Evolutionary conservation across 2,797 vertebrate genomes (phyloP).

Genomic region (Holocentrus rufus): DNA sequence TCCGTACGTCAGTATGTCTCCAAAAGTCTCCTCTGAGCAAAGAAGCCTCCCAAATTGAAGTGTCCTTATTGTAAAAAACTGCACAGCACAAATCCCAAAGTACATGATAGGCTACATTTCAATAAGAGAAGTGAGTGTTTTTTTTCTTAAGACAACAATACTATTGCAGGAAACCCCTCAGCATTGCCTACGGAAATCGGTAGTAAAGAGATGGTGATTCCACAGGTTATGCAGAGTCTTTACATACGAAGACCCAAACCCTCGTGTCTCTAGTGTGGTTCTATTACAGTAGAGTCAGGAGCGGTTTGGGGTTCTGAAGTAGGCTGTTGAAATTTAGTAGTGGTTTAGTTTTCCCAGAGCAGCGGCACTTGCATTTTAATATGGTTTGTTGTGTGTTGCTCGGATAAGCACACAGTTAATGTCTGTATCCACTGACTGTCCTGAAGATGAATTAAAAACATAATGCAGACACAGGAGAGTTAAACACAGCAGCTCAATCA

Average conservation of each 20-base stretch:
- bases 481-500: conserved; percentile 39
- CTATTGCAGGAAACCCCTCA: not conserved
- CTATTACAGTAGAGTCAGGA: conserved; percentile 14
- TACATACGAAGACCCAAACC: not conserved
- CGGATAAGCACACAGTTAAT: not conserved
- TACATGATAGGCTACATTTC: conserved; percentile 11
- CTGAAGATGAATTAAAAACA: not conserved
- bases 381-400: not conserved
- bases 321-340: conserved; percentile 19
- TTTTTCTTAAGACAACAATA: not conserved
- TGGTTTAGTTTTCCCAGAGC: conserved; percentile 58
- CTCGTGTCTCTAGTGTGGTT: conserved; percentile 5
- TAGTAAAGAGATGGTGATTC: conserved; percentile 3
- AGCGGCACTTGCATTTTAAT: not conserved
- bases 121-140: conserved; percentile 34
- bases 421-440: not conserved
- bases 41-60: conserved; percentile 30
- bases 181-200: not conserved
- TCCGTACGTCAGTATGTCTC: conserved; percentile 32
- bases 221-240: not conserved
- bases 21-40: conserved; percentile 50
- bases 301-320: conserved; percentile 34
- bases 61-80: conserved; percentile 6
- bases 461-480: not conserved
- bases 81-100: conserved; percentile 1